A percentile compares a stretch with the other conserved stretches of the same genome.
Conservation (phyloP, 2,888 invertebrate genomes). For the Folsomia manolachei region DNA sequence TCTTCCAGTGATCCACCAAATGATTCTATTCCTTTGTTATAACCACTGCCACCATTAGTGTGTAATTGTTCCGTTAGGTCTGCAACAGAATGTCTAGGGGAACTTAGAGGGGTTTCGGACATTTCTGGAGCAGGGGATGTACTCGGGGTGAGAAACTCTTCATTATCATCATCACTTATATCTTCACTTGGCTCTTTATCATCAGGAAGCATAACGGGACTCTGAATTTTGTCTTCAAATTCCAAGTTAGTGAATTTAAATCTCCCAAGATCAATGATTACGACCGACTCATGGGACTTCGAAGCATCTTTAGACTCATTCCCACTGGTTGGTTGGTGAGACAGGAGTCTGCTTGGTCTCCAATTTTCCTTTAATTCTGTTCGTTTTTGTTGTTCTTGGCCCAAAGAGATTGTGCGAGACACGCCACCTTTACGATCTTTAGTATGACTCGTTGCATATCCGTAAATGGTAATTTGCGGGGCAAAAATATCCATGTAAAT, state of each 20-base stretch:
- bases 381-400: neutral
- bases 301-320: too few relatives aligned
- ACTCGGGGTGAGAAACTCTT: conserved; percentile 78
- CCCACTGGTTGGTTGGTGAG: neutral
- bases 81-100: conserved; percentile 37
- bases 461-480: conserved; percentile 83
- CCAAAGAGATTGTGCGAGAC: neutral
- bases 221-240: conserved; percentile 22
- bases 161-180: conserved; percentile 55
- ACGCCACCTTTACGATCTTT: conserved; percentile 11
- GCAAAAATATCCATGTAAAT: conserved; percentile 88
- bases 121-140: conserved; percentile 73
- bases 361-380: too few relatives aligned
- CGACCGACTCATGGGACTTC: conserved; percentile 56
- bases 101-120: conserved; percentile 30
- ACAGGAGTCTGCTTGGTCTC: neutral
- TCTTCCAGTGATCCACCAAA: conserved; percentile 59
- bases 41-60: conserved; percentile 61
- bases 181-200: conserved; percentile 54
- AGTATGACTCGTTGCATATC: conserved; percentile 20
- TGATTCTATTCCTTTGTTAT: conserved; percentile 57
- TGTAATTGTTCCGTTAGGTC: conserved; percentile 33
- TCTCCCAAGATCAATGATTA: conserved; percentile 87
- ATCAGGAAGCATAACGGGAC: conserved; percentile 24
- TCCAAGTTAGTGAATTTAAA: conserved; percentile 61